These are phyloP conservation scores for Gulo gulo DNA, from an alignment of 2,113 vertebrate genomes.

Conservation along the genomic window DNA sequence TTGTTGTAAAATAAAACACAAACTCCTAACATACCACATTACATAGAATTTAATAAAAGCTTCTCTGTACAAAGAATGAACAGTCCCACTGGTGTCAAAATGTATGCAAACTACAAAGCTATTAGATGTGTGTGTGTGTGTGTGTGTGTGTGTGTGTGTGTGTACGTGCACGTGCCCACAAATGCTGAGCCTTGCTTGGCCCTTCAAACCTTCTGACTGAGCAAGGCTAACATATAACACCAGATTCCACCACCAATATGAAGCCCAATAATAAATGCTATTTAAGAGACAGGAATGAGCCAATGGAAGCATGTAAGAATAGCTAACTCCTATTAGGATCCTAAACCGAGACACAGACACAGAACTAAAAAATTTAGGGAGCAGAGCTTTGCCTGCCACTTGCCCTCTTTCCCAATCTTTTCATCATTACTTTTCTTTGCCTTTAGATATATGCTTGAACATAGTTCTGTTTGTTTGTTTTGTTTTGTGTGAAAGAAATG, in stretches of 20 bases:
- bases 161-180: accelerated
- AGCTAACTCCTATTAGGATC: background rate
- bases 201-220: background rate
- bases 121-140: too few relatives aligned
- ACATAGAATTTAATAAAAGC: background rate
- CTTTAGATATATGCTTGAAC: background rate
- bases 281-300: background rate
- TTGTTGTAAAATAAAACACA: conserved; percentile 14
- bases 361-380: background rate
- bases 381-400: background rate
- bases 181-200: background rate
- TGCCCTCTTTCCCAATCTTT: background rate
- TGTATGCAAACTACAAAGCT: background rate
- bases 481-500: background rate
- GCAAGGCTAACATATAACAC: background rate
- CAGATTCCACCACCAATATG: background rate
- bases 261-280: background rate
- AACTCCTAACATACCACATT: background rate
- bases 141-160: background rate
- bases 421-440: background rate
- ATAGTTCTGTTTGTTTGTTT: background rate
- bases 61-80: background rate
- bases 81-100: background rate
- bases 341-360: background rate
- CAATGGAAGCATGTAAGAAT: background rate